Conservation (phyloP, 2,888 invertebrate species). For the Aporophyla lueneburgensis region DNA sequence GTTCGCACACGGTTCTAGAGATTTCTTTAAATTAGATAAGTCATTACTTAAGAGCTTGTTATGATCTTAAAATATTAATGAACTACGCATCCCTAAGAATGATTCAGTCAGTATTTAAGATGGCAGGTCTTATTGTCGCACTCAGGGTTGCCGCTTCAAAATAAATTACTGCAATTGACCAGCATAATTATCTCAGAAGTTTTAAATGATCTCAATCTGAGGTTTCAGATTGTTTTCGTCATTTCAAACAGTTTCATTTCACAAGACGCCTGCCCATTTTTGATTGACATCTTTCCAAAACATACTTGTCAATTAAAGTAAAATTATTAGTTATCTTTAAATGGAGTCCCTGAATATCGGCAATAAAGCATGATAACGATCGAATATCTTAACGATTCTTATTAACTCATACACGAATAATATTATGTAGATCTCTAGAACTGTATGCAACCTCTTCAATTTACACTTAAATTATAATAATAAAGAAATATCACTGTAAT, state of each 20-base stretch:
- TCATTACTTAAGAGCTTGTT: slow-evolving; percentile 7
- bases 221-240: not conserved
- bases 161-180: not conserved
- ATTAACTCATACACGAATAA: slow-evolving; percentile 3
- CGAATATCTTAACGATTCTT: not conserved
- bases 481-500: slow-evolving; percentile 70
- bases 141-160: not conserved
- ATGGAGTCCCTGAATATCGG: not conserved
- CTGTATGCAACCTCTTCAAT: slow-evolving; percentile 30
- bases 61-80: slow-evolving; percentile 42
- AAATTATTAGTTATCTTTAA: not conserved
- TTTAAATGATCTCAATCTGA: not conserved
- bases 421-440: slow-evolving; percentile 18
- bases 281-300: not conserved
- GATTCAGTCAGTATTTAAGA: slow-evolving; percentile 48
- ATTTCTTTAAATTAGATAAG: slow-evolving; percentile 8
- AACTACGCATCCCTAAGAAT: slow-evolving; percentile 40
- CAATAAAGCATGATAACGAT: slow-evolving; percentile 14
- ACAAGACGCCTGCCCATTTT: not conserved
- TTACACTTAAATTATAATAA: slow-evolving; percentile 63
- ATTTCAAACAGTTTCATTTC: not conserved
- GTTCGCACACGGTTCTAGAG: slow-evolving; percentile 24
- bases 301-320: not conserved
- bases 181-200: not conserved
- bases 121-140: slow-evolving; percentile 11